These are phyloP conservation scores for Polyommatus iphigenia DNA, from an alignment of 2,888 invertebrate species.

Conservation along the genomic window DNA sequence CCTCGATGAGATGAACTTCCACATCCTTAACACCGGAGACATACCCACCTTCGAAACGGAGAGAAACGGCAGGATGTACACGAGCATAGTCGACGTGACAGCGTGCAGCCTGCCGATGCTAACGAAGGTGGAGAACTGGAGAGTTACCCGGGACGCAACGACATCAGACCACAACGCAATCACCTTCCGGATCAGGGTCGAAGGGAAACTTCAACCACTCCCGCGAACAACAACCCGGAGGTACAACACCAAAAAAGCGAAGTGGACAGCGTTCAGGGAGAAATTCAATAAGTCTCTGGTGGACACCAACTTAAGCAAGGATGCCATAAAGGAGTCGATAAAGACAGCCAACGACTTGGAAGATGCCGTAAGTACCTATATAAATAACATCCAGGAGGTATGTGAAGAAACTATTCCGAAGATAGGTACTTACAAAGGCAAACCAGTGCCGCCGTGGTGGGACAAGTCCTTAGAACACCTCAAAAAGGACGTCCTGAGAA, in stretches of 20 bases:
- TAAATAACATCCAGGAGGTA: conserved; percentile 27
- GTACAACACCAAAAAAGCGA: conserved; percentile 42
- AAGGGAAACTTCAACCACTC: background rate
- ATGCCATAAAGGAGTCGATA: background rate
- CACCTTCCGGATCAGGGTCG: too few species aligned
- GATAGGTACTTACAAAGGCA: background rate
- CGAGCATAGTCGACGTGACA: too few species aligned
- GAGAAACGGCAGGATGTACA: too few species aligned
- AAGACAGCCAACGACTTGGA: background rate
- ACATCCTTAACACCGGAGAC: too few species aligned
- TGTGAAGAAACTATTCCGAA: conserved; percentile 34
- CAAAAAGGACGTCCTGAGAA: conserved; percentile 32
- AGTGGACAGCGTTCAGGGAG: conserved; percentile 30
- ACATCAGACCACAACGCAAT: too few species aligned
- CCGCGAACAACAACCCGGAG: conserved; percentile 34
- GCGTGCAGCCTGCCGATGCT: too few species aligned
- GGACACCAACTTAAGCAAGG: conserved; percentile 30
- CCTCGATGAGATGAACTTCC: too few species aligned
- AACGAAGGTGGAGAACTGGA: too few species aligned
- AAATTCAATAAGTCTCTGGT: background rate
- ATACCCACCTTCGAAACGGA: too few species aligned
- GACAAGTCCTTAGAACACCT: conserved; percentile 14
- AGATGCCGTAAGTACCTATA: conserved; percentile 29
- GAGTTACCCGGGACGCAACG: too few species aligned
- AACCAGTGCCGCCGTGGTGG: conserved; percentile 33